phyloP scores from a whole-genome alignment of 1,140 invertebrate genomes.

The Temnothorax nylanderi region DNA sequence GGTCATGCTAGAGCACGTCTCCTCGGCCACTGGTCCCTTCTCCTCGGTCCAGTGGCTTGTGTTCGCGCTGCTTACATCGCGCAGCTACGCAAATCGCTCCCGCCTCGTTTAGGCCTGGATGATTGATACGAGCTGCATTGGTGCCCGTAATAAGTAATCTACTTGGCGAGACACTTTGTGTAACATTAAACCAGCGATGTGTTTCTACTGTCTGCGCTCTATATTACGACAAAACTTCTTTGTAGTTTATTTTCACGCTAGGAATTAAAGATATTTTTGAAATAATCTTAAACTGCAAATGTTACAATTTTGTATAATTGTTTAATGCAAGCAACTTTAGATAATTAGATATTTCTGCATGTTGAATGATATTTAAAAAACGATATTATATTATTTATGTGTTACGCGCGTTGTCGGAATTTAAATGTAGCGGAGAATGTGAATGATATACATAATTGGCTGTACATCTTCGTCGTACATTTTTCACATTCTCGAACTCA shows the following conservation, averaged over 20 bases:
- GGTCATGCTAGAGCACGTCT: constrained; percentile 33
- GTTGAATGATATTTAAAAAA: neutral
- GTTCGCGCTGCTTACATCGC: constrained; percentile 40
- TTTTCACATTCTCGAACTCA: constrained; percentile 4
- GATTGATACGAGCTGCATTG: constrained; percentile 18
- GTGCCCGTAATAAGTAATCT: neutral
- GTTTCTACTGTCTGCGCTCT: neutral
- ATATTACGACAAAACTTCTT: neutral
- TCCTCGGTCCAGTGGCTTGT: constrained; percentile 16
- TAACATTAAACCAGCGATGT: neutral
- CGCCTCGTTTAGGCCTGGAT: neutral
- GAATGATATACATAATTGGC: constrained; percentile 9
- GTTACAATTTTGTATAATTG: neutral
- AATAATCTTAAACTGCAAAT: neutral
- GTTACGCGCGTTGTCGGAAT: neutral
- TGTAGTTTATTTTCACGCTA: neutral
- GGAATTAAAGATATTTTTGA: neutral
- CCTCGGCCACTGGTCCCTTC: constrained; percentile 31
- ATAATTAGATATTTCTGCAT: neutral
- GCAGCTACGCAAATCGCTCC: constrained; percentile 32
- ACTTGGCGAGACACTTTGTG: neutral
- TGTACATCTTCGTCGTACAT: neutral
- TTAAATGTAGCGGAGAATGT: neutral
- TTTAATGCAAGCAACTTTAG: neutral
- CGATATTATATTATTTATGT: neutral